phyloP scores from a whole-genome alignment of 2,888 invertebrate genomes.

The Ptychoptera albimana region DNA sequence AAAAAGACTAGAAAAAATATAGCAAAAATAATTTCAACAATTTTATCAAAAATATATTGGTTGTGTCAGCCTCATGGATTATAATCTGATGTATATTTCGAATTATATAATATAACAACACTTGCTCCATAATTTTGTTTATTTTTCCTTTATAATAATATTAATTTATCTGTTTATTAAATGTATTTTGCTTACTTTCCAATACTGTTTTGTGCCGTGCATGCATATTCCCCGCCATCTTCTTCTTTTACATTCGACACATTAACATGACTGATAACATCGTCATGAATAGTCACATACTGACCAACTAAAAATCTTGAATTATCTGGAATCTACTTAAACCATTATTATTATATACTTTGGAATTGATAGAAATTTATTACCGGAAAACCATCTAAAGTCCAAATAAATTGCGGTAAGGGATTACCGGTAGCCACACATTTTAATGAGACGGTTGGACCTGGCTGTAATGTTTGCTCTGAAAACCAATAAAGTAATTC shows the following conservation, averaged over 20 bases:
- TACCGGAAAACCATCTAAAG: conserved; percentile 73
- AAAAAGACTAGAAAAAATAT: too few species aligned
- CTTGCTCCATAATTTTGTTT: too few species aligned
- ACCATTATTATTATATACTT: not conserved
- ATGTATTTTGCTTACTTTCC: conserved; percentile 37
- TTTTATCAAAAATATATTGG: too few species aligned
- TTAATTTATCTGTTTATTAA: not conserved
- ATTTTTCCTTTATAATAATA: not conserved
- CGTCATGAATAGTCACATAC: conserved; percentile 81
- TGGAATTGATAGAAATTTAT: conserved; percentile 29
- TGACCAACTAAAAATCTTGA: conserved; percentile 76
- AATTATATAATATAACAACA: too few species aligned
- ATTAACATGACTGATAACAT: conserved; percentile 85
- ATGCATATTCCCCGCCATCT: conserved; percentile 81
- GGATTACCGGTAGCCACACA: conserved; percentile 93
- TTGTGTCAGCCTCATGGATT: too few species aligned
- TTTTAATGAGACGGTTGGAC: conserved; percentile 78
- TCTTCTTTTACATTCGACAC: conserved; percentile 74
- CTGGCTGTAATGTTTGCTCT: conserved; percentile 81
- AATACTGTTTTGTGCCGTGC: conserved; percentile 68
- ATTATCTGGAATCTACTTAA: conserved; percentile 29
- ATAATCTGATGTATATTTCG: too few species aligned
- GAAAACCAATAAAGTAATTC: conserved; percentile 84
- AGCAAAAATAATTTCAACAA: too few species aligned
- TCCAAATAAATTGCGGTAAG: conserved; percentile 83